Evolutionary conservation across 2,113 vertebrate genomes (phyloP).

Genomic region (Siphamia tubifer): DNA sequence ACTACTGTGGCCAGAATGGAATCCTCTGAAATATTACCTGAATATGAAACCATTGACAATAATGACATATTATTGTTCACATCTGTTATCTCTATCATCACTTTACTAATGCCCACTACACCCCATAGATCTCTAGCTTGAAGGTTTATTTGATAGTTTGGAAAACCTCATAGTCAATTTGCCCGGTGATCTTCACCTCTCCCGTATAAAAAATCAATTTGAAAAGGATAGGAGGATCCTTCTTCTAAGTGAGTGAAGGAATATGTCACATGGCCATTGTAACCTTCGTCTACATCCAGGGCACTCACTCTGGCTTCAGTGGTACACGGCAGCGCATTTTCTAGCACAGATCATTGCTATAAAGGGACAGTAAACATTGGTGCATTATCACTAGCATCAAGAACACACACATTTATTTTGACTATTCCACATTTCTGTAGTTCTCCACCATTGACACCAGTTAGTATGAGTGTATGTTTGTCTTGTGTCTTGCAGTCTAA

Average conservation of each 20-base stretch:
- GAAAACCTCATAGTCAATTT: constrained; percentile 55
- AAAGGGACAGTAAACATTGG: constrained; percentile 52
- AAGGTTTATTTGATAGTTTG: constrained; percentile 66
- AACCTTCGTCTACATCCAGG: constrained; percentile 66
- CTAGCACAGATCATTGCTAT: constrained; percentile 54
- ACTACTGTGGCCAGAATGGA: constrained; percentile 73
- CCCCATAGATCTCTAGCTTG: constrained; percentile 80
- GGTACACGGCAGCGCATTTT: constrained; percentile 39
- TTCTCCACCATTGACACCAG: constrained; percentile 65
- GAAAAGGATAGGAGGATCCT: constrained; percentile 33
- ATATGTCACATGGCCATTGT: constrained; percentile 64
- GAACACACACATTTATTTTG: constrained; percentile 54
- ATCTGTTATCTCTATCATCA: constrained; percentile 78
- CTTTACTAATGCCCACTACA: constrained; percentile 69
- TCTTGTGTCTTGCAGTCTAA: constrained; percentile 67
- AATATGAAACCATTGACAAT: constrained; percentile 66
- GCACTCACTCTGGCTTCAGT: constrained; percentile 53
- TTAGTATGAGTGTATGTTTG: constrained; percentile 53
- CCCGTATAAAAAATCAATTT: constrained; percentile 49
- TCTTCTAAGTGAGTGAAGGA: constrained; percentile 59
- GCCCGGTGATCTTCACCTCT: constrained; percentile 50
- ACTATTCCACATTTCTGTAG: constrained; percentile 64
- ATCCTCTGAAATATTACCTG: constrained; percentile 77
- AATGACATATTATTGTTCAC: constrained; percentile 78
- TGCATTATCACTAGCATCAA: constrained; percentile 70